These are phyloP conservation scores for Trachelus tabidus DNA, from an alignment of 2,888 invertebrate species.

Conservation along the genomic window DNA sequence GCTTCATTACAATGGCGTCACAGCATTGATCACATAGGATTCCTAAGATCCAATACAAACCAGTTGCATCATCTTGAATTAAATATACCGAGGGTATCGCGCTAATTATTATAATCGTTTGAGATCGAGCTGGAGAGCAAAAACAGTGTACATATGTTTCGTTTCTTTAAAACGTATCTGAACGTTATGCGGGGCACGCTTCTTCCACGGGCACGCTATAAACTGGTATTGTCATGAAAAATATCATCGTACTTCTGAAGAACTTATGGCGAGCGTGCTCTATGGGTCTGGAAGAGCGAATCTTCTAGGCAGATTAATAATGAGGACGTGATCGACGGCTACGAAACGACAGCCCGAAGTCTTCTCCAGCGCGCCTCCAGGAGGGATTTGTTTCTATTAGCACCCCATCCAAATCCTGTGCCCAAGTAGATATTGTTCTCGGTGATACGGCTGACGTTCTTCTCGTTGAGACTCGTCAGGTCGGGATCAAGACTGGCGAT, in stretches of 20 bases:
- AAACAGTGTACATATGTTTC: not conserved
- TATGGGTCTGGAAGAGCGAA: constrained; percentile 38
- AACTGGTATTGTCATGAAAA: constrained; percentile 52
- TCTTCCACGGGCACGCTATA: not conserved
- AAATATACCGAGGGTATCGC: not conserved
- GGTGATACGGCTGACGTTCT: not conserved
- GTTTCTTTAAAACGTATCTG: not conserved
- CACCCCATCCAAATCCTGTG: constrained; percentile 39
- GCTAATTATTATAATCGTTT: not conserved
- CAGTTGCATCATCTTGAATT: not conserved
- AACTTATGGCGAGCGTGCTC: constrained; percentile 53
- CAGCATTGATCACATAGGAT: not conserved
- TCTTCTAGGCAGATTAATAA: constrained; percentile 21
- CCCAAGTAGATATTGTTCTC: constrained; percentile 26
- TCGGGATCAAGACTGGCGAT: constrained; percentile 28
- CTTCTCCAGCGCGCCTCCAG: constrained; percentile 50
- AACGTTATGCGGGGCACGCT: constrained; percentile 13
- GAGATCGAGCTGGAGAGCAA: not conserved
- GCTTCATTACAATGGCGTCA: not conserved
- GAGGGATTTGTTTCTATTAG: constrained; percentile 41
- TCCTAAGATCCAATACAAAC: not conserved
- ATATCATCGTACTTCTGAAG: constrained; percentile 42
- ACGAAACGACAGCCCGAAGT: constrained; percentile 55
- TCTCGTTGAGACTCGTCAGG: constrained; percentile 12
- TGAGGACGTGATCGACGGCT: constrained; percentile 32